Evolutionary conservation across 2,888 invertebrate species (phyloP), one percentile per base, ranked within the genome.

Genomic region (Phyllotreta striolata): DNA sequence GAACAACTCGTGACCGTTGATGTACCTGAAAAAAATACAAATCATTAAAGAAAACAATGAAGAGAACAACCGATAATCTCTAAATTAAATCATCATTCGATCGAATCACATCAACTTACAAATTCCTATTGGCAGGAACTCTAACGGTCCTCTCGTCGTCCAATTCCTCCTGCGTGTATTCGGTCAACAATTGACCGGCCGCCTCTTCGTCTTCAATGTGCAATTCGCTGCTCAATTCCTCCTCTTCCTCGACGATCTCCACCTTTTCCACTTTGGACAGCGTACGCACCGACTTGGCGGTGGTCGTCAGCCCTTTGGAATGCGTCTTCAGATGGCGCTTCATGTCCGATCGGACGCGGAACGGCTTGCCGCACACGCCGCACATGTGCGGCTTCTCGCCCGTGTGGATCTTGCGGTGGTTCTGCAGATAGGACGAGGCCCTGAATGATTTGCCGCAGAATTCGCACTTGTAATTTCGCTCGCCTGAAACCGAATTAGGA

Each of bases 401-500:
- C 12, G 95, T 95, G 74, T 95, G 95, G 62, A 93, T 92, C 68
- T 92, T 84, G 73, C 93, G 86, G 80, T 95, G 95, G 74, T 89
- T 91, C 73, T 92, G 90, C 7, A 94, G 80, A 82, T 95, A 95
- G 5, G 92, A 92, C 51, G 93, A 92, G 7, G 95, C 93, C 44
- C 95, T 84, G 83, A 95, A 95, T 14, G 89, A 87, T 81, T 93
- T 95, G 67, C 85, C 85, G 78, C 95, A 95, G 78, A 86, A 91
- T 70, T 93, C 92, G 78, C 95, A 95, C 72, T 90, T 88, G 81
- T 94, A 95, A 82, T 94, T 93, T 57, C 90, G 85, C 78, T 95
- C 95, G 7, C 93, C 92, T 0, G 54, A 10, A 64, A 68, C 13
- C 7, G 24, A 6, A 37, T 34, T 10, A 6, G n/a, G n/a, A 44